Conservation (phyloP, 2,797 vertebrate species). For the Ibycter americanus region DNA sequence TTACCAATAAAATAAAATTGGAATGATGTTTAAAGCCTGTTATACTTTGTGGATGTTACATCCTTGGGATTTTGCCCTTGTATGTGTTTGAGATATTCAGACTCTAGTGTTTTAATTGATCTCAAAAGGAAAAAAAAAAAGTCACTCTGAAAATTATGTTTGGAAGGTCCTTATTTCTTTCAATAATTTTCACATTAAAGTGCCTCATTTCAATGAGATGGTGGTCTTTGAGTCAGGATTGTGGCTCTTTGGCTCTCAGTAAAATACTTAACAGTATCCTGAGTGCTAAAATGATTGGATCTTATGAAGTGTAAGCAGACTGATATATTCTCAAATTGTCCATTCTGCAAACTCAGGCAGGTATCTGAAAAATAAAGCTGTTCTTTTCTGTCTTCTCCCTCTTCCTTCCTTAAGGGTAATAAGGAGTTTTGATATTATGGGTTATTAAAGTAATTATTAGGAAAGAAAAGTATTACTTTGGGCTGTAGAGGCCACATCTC, state of each 20-base stretch:
- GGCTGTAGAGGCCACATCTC: background rate
- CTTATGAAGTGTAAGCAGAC: background rate
- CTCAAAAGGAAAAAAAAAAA: background rate
- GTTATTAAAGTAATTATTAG: constrained; percentile 60
- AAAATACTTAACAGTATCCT: background rate
- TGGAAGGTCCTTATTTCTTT: background rate
- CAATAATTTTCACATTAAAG: background rate
- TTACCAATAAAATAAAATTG: background rate
- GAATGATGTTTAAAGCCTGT: background rate
- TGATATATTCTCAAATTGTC: background rate
- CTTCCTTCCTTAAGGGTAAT: background rate
- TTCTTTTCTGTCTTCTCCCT: background rate
- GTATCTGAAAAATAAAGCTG: background rate
- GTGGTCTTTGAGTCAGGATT: background rate
- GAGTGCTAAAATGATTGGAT: background rate
- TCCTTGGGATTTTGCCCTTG: background rate
- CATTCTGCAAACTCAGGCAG: background rate
- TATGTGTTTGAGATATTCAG: background rate
- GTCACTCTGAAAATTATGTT: background rate
- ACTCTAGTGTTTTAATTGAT: background rate
- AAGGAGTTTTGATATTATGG: background rate
- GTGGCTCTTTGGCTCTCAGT: background rate
- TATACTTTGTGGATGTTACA: background rate
- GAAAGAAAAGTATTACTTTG: constrained; percentile 6
- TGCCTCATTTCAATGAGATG: background rate